phyloP scores from a whole-genome alignment of 2,797 vertebrate species.

The Ptychobarbus kaznakovi region DNA sequence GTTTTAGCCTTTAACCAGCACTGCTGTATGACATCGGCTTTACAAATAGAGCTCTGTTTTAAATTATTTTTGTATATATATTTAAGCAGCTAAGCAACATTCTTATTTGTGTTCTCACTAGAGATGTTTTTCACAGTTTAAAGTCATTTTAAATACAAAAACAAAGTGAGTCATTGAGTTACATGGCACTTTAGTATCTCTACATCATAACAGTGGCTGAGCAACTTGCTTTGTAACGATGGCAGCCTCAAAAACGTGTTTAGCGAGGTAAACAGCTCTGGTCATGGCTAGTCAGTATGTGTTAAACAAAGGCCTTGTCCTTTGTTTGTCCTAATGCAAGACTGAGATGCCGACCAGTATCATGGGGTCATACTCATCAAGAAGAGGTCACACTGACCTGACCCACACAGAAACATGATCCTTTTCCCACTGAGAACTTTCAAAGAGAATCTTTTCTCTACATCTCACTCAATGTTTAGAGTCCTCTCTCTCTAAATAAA shows the following conservation, averaged over 20 bases:
- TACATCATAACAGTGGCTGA: constrained; percentile 23
- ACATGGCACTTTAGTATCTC: not conserved
- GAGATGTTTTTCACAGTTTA: constrained; percentile 12
- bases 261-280: not conserved
- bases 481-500: not conserved
- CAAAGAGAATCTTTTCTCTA: not conserved
- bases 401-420: constrained; percentile 3
- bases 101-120: not conserved
- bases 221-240: constrained; percentile 5
- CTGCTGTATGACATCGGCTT: not conserved
- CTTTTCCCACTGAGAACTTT: not conserved
- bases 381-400: constrained; percentile 22
- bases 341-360: not conserved
- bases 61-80: not conserved
- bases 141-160: constrained; percentile 7
- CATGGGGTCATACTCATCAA: not conserved
- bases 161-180: constrained; percentile 23
- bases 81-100: not conserved
- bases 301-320: constrained; percentile 5
- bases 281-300: not conserved
- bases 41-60: not conserved
- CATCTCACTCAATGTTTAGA: not conserved
- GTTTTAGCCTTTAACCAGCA: not conserved
- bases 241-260: not conserved
- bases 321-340: not conserved